Evolutionary conservation across 2,888 invertebrate species (phyloP).

Genomic region (Acanthosoma haemorrhoidale): DNA sequence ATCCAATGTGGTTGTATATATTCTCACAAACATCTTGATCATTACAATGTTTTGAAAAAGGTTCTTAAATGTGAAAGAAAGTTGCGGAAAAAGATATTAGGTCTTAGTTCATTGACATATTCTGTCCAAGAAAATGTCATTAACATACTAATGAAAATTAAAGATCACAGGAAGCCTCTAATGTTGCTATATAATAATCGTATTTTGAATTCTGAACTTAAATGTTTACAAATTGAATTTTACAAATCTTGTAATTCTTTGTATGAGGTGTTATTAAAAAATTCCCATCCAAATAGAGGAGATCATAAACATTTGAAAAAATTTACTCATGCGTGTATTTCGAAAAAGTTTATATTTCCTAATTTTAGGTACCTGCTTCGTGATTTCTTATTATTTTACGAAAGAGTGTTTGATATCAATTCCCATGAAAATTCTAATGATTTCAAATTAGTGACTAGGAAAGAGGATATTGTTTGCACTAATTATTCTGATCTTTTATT

Average conservation of each 20-base stretch:
- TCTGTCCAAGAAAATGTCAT: neutral
- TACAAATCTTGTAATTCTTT: neutral
- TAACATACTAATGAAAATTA: neutral
- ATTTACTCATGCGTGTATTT: neutral
- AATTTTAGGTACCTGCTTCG: neutral
- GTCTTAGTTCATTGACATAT: neutral
- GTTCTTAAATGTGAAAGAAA: neutral
- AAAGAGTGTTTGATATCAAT: neutral
- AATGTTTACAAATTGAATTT: neutral
- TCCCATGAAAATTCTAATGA: neutral
- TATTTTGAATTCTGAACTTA: too few relatives aligned
- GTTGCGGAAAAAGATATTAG: neutral
- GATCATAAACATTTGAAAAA: neutral
- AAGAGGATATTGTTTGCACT: too few relatives aligned
- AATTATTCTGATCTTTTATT: neutral
- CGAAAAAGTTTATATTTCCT: neutral
- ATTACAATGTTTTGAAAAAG: neutral
- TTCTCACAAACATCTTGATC: neutral
- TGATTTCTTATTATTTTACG: neutral
- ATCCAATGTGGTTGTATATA: neutral
- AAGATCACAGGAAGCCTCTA: too few relatives aligned
- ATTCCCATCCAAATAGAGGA: too few relatives aligned
- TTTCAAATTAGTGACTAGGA: too few relatives aligned
- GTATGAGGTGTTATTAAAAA: neutral
- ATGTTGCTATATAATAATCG: too few relatives aligned